A percentile compares a stretch with the other conserved stretches of the same genome.
These are phyloP conservation scores for Thelaira solivaga DNA, from an alignment of 2,888 invertebrate genomes.

Conservation along the genomic window DNA sequence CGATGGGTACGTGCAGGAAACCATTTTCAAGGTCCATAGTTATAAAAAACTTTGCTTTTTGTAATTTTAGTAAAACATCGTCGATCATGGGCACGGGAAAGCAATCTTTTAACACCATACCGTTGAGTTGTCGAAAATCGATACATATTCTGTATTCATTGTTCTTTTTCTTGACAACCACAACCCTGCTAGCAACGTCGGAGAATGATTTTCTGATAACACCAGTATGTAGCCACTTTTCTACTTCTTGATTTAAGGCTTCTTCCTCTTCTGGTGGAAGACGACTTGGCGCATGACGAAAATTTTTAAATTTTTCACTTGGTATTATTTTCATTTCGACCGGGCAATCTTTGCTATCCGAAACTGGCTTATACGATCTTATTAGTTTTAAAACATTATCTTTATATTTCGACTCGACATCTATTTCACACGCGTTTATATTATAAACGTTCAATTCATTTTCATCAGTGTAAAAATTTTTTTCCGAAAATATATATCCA, in stretches of 20 bases:
- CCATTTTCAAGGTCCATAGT: neutral
- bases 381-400: too few species aligned
- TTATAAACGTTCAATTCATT: neutral
- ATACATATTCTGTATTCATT: too few species aligned
- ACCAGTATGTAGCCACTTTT: neutral
- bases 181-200: neutral
- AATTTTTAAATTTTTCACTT: neutral
- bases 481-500: neutral
- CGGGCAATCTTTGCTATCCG: neutral
- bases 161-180: neutral
- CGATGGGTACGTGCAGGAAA: neutral
- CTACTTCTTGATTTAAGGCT: neutral
- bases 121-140: neutral
- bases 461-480: neutral
- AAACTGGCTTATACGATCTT: too few species aligned
- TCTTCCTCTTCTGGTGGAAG: neutral
- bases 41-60: neutral
- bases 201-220: neutral
- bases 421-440: neutral
- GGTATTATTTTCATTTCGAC: neutral
- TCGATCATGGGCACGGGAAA: neutral
- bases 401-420: too few species aligned
- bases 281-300: neutral
- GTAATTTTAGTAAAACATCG: neutral
- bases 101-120: neutral